Percentiles rank a stretch among this genome's conserved stretches.
Evolutionary conservation across 2,888 invertebrate genomes (phyloP).

Genomic region (Sesia bembeciformis): DNA sequence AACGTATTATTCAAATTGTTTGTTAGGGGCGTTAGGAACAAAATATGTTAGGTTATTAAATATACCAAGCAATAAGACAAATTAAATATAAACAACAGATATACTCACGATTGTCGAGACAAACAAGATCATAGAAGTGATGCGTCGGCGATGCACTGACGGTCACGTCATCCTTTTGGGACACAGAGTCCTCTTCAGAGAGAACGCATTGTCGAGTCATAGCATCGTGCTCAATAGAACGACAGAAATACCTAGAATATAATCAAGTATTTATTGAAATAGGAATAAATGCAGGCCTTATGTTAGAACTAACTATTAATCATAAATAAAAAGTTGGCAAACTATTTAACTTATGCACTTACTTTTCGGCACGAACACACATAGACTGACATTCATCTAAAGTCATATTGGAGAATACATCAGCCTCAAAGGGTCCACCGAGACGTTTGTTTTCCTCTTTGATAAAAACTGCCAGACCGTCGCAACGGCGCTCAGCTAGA

Average conservation of each 20-base stretch:
- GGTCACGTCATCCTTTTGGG: constrained; percentile 90
- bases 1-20: too few relatives aligned
- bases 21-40: too few relatives aligned
- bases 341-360: constrained; percentile 25
- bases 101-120: constrained; percentile 91
- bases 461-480: constrained; percentile 89
- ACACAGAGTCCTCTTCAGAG: constrained; percentile 92
- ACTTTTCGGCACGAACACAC: constrained; percentile 91
- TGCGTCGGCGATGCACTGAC: constrained; percentile 89
- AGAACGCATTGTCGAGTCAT: constrained; percentile 90
- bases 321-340: not conserved
- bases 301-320: constrained; percentile 1
- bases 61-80: too few relatives aligned
- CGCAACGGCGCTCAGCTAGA: constrained; percentile 88
- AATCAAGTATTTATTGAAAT: not conserved
- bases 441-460: constrained; percentile 92
- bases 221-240: constrained; percentile 92
- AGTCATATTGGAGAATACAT: constrained; percentile 89
- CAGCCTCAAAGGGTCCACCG: constrained; percentile 91
- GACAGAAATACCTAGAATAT: constrained; percentile 81
- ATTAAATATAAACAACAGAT: too few relatives aligned
- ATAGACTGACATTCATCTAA: constrained; percentile 91
- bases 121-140: constrained; percentile 91
- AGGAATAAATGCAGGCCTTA: not conserved
- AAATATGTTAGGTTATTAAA: too few relatives aligned